Conservation (phyloP, 1,140 invertebrate species). For the Trichonephila clavipes region DNA sequence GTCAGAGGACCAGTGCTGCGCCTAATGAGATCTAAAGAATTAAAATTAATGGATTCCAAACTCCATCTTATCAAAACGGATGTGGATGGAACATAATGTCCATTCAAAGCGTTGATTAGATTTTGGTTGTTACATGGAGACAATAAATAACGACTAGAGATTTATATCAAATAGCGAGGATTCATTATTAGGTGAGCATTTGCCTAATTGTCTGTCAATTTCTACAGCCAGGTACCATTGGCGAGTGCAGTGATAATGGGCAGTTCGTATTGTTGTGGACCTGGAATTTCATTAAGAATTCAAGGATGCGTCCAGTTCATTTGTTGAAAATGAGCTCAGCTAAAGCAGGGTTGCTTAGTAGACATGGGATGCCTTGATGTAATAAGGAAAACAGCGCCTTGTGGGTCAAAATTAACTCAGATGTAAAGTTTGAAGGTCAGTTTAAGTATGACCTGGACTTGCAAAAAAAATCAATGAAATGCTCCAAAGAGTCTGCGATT, state of each 20-base stretch:
- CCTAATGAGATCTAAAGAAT: slow-evolving; percentile 16
- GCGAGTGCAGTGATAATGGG: not conserved
- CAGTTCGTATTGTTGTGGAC: not conserved
- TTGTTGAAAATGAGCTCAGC: not conserved
- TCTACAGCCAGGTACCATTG: not conserved
- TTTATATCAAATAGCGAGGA: slow-evolving; percentile 21
- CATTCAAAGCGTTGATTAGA: not conserved
- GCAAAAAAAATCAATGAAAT: no score
- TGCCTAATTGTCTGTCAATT: slow-evolving; percentile 17
- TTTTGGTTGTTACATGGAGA: not conserved
- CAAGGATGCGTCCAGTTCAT: not conserved
- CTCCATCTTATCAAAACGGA: slow-evolving; percentile 6
- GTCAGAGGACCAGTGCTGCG: not conserved
- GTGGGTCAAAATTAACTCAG: not conserved
- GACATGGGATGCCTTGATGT: not conserved
- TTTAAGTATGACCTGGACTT: not conserved
- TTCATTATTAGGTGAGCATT: slow-evolving; percentile 39
- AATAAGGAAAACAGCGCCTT: not conserved
- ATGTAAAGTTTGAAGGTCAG: not conserved
- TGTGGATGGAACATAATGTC: not conserved
- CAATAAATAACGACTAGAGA: slow-evolving; percentile 34
- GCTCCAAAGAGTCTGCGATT: no score
- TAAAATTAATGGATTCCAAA: slow-evolving; percentile 16
- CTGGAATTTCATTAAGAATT: slow-evolving; percentile 35
- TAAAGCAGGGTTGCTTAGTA: not conserved